Evolutionary conservation across 2,888 invertebrate species (phyloP), one percentile per base, ranked within the genome.

Genomic region (Drosophila pseudotalamancana): DNA sequence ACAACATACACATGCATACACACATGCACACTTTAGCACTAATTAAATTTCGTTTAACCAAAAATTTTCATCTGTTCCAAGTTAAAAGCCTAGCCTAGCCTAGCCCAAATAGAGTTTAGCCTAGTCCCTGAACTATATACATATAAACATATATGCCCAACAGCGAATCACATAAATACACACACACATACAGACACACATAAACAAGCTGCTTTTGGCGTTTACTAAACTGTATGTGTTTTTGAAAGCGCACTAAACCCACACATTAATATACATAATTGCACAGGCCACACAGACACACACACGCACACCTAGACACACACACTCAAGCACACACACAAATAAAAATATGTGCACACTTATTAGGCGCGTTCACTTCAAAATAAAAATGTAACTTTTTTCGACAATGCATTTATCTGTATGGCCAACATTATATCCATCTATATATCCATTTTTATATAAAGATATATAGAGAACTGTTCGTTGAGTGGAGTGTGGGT

Each of bases 31-130:
- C 29, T 55, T 51, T 66, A 70, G 74, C 74, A 77, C 85, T 87
- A 84, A 81, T 81, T 87, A 84, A 81, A 81, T 85, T 81, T 87
- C 63, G 74, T 73, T 81, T 81, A 72, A 49, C 63, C 60, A 56
- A 72, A 81, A 86, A 62, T 80, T 64, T 60, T 55, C 35, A 55
- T 69, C 53, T 57, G 57, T 62, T 57, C 42, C 49, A 34, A 59
- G 35, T 65, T 46, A 35, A 56, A 56, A 46, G 40, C 16, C 40
- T 42, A 42, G 40, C 16, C 70, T 35, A 39, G 14, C 29, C 34
- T n/a, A n/a, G n/a, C 32, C 64, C 42, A 32, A 35, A 40, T 39
- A 45, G 18, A 34, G 65, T 27, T 23, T 35, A 42, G 46, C 50
- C 39, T 60, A 11, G 25, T 25, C 25, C 16, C 40, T 12, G 14